phyloP scores from a whole-genome alignment of 2,113 vertebrate genomes.

The Ophthalmolycus amberensis region DNA sequence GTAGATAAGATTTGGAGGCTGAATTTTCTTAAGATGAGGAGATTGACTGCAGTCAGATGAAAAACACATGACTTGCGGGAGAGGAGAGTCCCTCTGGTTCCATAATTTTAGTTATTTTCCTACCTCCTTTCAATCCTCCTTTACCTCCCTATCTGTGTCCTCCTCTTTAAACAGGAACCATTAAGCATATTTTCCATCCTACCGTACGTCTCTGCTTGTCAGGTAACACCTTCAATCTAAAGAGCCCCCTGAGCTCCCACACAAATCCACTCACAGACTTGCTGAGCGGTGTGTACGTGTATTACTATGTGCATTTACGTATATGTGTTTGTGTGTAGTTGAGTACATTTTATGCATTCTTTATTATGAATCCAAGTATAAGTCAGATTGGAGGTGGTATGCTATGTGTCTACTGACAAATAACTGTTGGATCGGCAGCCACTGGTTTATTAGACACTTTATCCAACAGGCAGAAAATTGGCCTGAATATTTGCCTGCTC shows the following conservation, averaged over 20 bases:
- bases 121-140: slow-evolving; percentile 16
- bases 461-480: slow-evolving; percentile 75
- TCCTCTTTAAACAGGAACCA: slow-evolving; percentile 47
- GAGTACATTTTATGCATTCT: slow-evolving; percentile 21
- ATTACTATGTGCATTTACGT: background rate
- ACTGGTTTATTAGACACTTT: slow-evolving; percentile 70
- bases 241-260: slow-evolving; percentile 35
- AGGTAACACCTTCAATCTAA: slow-evolving; percentile 59
- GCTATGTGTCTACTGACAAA: slow-evolving; percentile 61
- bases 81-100: slow-evolving; percentile 42
- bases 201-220: slow-evolving; percentile 54
- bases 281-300: slow-evolving; percentile 14
- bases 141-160: slow-evolving; percentile 55
- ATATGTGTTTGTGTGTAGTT: slow-evolving; percentile 5
- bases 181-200: slow-evolving; percentile 69
- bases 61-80: slow-evolving; percentile 61
- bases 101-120: slow-evolving; percentile 43
- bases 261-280: slow-evolving; percentile 19
- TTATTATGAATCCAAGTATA: slow-evolving; percentile 22
- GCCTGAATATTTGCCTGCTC: slow-evolving; percentile 69
- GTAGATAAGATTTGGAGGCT: slow-evolving; percentile 43
- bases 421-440: slow-evolving; percentile 47
- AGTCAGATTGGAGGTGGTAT: slow-evolving; percentile 16
- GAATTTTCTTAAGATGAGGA: slow-evolving; percentile 34
- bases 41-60: slow-evolving; percentile 58